These are phyloP conservation scores for Punctoribates punctum DNA, from an alignment of 2,888 invertebrate species.

Conservation along the genomic window DNA sequence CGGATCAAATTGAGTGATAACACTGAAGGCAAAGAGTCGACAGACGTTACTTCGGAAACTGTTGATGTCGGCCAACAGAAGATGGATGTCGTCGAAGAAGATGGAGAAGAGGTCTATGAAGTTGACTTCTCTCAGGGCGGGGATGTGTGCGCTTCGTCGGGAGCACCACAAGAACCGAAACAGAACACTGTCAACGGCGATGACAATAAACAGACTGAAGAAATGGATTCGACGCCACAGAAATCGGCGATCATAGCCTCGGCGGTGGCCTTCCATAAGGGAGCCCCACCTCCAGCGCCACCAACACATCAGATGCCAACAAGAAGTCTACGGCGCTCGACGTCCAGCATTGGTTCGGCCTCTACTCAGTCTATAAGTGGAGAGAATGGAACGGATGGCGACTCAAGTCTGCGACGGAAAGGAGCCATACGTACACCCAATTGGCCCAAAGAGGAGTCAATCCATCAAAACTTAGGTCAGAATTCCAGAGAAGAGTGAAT, in stretches of 20 bases:
- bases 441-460: background rate
- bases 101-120: slow-evolving; percentile 11
- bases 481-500: too few relatives aligned
- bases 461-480: too few relatives aligned
- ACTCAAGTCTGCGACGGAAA: background rate
- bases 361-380: background rate
- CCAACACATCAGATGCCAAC: background rate
- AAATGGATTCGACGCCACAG: background rate
- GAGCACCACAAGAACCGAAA: background rate
- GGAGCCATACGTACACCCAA: slow-evolving; percentile 5
- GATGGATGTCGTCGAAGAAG: slow-evolving; percentile 14
- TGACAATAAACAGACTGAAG: background rate
- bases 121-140: background rate
- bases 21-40: background rate
- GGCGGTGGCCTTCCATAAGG: background rate
- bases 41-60: background rate
- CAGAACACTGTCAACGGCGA: background rate
- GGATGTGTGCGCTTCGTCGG: background rate
- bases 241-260: background rate
- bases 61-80: background rate
- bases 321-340: slow-evolving; percentile 1
- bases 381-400: background rate
- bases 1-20: background rate
- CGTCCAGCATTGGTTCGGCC: slow-evolving; percentile 2
- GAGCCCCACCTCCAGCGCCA: too few relatives aligned